Conservation (phyloP, 2,113 vertebrate species). For the Esox niger region DNA sequence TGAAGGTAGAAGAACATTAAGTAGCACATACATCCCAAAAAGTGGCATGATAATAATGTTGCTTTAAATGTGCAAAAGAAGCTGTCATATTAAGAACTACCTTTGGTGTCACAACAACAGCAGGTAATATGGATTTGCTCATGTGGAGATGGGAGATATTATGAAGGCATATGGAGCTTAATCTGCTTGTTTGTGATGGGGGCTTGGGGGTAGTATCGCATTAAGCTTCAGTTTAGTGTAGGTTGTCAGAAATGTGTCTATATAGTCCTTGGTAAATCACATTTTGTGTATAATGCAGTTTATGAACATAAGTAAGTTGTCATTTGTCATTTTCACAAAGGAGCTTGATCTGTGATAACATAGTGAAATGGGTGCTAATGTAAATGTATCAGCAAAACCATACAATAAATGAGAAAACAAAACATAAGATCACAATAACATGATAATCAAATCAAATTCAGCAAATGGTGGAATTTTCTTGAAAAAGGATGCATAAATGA, state of each 20-base stretch:
- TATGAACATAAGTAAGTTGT: slow-evolving; percentile 17
- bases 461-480: slow-evolving; percentile 57
- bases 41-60: background rate
- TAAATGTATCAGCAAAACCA: background rate
- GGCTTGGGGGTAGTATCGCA: slow-evolving; percentile 24
- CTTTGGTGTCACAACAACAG: background rate
- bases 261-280: slow-evolving; percentile 36
- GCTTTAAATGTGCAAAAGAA: background rate
- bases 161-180: slow-evolving; percentile 41
- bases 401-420: background rate
- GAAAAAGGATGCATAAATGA: slow-evolving; percentile 55
- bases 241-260: slow-evolving; percentile 47
- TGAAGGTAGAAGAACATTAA: background rate
- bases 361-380: slow-evolving; percentile 7
- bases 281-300: background rate
- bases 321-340: slow-evolving; percentile 47
- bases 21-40: background rate
- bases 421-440: background rate
- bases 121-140: slow-evolving; percentile 38
- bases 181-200: slow-evolving; percentile 28
- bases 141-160: slow-evolving; percentile 39
- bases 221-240: slow-evolving; percentile 32
- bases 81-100: background rate
- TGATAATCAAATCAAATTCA: slow-evolving; percentile 56
- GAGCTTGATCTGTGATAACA: background rate